Base-by-base conservation (phyloP, 2,113 vertebrate genomes). In the Phylloscopus trochiloides region DNA sequence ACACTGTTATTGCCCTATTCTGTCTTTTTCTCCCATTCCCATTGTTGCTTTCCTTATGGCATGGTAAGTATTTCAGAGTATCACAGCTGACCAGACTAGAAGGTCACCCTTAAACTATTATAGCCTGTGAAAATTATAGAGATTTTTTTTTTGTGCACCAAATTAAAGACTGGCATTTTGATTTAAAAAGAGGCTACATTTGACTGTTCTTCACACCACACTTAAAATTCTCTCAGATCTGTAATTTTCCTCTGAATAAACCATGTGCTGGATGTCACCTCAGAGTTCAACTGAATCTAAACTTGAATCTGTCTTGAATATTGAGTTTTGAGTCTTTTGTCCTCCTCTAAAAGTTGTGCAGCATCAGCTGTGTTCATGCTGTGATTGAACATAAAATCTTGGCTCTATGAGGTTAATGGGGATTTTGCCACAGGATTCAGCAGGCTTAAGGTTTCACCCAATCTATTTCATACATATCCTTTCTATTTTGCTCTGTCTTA, bases 161-260 rank as follows among this genome's bases (percentile, higher is more conserved):
- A 92, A 90, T 90, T 87, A 87, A 65, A 94, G 76, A 10, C 61
- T 55, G 22, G 11, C 5, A 66, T 82, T 94, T 85, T 75, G 29
- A 51, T 94, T 84, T 89, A n/a, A 51, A 86, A 79, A 73, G 24
- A 82, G 51, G 6, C 4, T 90, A 38, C 17, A 31, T 80, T 80
- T 85, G 36, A 38, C 63, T 65, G 25, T 78, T 91, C 66, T 78
- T 80, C 79, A 84, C 8, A 66, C 7, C 15, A 62, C 38, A 50
- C 50, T 90, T 93, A 38, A 81, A 81, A 79, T 84, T 76, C 57
- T 70, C 34, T 74, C 61, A 55, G 14, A 54, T 76, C 29, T 95
- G 28, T 77, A 42, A 95, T 94, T 94, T 95, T 74, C 80, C 31
- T 92, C 36, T 89, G 73, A 70, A 59, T 84, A 95, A 94, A 84